Evolutionary conservation across 2,888 invertebrate genomes (phyloP).

Genomic region (Drosophila macrospina): DNA sequence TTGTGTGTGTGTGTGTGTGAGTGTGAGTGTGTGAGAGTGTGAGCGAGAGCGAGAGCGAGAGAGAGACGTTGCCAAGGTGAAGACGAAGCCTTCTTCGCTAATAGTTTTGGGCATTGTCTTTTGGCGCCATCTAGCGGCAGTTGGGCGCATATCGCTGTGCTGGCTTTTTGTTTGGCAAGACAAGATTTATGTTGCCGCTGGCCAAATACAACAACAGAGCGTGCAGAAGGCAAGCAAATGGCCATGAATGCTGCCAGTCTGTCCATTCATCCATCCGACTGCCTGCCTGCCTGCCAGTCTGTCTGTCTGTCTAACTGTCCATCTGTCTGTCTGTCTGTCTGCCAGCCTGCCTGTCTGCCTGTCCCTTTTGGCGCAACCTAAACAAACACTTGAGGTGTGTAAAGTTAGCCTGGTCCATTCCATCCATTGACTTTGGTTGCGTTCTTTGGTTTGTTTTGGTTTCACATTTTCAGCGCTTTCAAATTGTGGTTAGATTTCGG

Average conservation of each 20-base stretch:
- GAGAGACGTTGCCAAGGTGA: conserved; percentile 12
- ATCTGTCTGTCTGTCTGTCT: conserved; percentile 28
- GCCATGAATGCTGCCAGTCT: conserved; percentile 27
- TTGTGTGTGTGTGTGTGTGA: not conserved
- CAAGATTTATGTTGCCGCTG: conserved; percentile 76
- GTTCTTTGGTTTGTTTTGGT: conserved; percentile 77
- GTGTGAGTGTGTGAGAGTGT: not conserved
- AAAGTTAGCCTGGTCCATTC: conserved; percentile 72
- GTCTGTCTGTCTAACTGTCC: conserved; percentile 3
- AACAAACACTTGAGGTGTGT: conserved; percentile 82
- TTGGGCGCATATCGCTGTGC: conserved; percentile 3
- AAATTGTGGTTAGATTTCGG: conserved; percentile 75
- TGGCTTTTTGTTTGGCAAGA: conserved; percentile 67
- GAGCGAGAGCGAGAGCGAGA: not conserved
- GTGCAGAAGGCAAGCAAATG: conserved; percentile 49
- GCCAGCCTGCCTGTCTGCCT: conserved; percentile 15
- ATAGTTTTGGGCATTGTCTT: conserved; percentile 73
- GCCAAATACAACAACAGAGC: conserved; percentile 53
- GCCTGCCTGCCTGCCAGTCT: not conserved
- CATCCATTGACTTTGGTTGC: conserved; percentile 63
- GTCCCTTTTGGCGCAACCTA: conserved; percentile 60
- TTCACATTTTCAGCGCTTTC: conserved; percentile 73
- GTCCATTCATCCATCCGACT: conserved; percentile 2
- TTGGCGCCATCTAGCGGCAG: conserved; percentile 29
- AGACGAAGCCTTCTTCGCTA: conserved; percentile 60